Percentiles rank a stretch among this genome's conserved stretches.
Evolutionary conservation across 2,797 vertebrate genomes (phyloP).

Genomic region (Clarias laeviceps): DNA sequence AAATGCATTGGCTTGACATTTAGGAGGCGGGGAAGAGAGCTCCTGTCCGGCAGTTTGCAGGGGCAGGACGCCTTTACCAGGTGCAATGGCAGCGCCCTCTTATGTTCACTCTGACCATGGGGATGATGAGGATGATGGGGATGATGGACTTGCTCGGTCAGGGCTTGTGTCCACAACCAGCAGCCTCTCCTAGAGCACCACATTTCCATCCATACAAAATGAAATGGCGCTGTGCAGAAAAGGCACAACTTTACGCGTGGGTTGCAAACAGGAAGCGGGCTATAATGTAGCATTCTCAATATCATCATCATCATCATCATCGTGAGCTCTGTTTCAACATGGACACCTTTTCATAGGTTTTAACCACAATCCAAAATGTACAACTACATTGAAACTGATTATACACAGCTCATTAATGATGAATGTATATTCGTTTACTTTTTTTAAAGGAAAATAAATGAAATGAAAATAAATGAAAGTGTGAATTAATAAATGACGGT

Average conservation of each 20-base stretch:
- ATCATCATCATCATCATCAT: neutral
- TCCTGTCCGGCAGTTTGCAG: constrained; percentile 69
- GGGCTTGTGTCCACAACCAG: neutral
- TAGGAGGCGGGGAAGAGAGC: constrained; percentile 19
- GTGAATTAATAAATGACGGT: too few species aligned
- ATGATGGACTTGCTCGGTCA: constrained; percentile 68
- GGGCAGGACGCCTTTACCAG: constrained; percentile 75
- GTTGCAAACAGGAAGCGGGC: neutral
- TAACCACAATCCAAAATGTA: neutral
- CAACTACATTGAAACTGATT: neutral
- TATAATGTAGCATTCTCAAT: neutral
- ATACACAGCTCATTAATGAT: neutral
- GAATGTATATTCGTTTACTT: neutral
- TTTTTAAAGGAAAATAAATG: neutral
- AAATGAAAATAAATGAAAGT: neutral
- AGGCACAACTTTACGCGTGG: neutral
- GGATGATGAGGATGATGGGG: constrained; percentile 78
- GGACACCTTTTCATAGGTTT: neutral
- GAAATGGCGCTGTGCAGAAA: neutral
- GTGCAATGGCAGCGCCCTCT: constrained; percentile 87
- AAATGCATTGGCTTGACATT: constrained; percentile 31
- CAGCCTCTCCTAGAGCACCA: neutral
- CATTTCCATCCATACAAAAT: constrained; percentile 5
- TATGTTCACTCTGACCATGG: constrained; percentile 82
- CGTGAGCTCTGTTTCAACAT: constrained; percentile 8